Base-by-base conservation (phyloP, 2,888 invertebrate genomes). In the Pollenia griseotomentosa region DNA sequence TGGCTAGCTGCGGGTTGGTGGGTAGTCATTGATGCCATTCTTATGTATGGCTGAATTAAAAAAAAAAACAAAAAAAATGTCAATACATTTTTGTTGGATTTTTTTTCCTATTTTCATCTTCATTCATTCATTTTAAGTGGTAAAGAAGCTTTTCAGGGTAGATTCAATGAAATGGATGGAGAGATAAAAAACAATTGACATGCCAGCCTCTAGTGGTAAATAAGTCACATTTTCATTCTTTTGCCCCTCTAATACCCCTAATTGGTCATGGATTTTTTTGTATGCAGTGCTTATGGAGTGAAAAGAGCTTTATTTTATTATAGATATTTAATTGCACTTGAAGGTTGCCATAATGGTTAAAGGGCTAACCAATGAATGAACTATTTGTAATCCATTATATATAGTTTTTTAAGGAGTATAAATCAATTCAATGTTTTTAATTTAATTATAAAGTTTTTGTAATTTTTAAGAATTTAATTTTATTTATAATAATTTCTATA, bases 281-380 rank as follows among this genome's bases (percentile, higher is more conserved):
- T 53, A 68, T 55, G 40, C 5, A 80, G 74, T 68, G 68, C 74
- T 75, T 63, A 80, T 80, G 55, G 19, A 74, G 79, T 80, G 73
- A 68, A 80, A 84, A 63, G 53, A 74, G 68, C 61, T 63, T 61
- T 68, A 61, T 74, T 61, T 53, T 68, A 53, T 74, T 61, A 73
- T 55, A 61, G 33, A 74, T 80, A 85, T 80, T 85, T 85, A 85
- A 85, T 80, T 85, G 74, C 79, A 80, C 68, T 85, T 85, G 61
- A 74, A 59, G 66, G 51, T 84, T 73, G 65, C 23, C 55, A 70
- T 59, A 59, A 16, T 59, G 44, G 53, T 78, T 78, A 78, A 84
- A 84, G 68, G 9, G 71, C 44, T 53, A 61, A 48, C 68, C 73
- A 74, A 57, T 71, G 48, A 73, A 65, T 59, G 71, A 12, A 73